Base-by-base conservation (phyloP, 1,140 invertebrate genomes). In the Drosophila sp. region DNA sequence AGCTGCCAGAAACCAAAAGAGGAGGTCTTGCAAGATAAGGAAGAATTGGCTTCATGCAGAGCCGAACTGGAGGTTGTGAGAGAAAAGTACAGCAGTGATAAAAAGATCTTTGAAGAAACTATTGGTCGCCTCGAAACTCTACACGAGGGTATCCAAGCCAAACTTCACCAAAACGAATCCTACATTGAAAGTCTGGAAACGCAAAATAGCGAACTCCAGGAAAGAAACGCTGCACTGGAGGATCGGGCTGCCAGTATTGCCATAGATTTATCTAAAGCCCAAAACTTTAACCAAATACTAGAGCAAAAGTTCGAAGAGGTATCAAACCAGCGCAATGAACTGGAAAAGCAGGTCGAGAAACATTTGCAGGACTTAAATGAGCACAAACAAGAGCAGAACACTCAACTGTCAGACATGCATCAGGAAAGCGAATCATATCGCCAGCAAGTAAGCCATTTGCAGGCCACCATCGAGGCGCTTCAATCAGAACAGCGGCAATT, bases 141-240 rank as follows among this genome's bases (percentile, higher is more conserved):
- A 5, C 79, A 91, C 70, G 85, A 87, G 29, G 91, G 84, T 90
- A 93, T 90, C 92, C 84, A 95, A 60, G 94, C 94, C 3, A 96
- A 96, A 91, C 84, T 96, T 25, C 94, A 96, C 84, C 95, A 96
- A 90, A 91, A 95, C 58, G 95, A 96, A 77, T 93, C 95, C 7
- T 95, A 95, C 72, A 95, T 96, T 50, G 95, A 96, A 90, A 95
- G 93, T 60, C 92, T 96, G 50, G 95, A 96, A 76, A 92, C 93
- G 17, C 95, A 96, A 74, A 92, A 95, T n/a, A 90, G 89, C 0
- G 94, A 94, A 65, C 94, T 94, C 33, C 95, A 94, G 72, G 93
- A 93, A 4, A 93, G 93, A 74, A 93, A 94, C 58, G 91, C 90
- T n/a, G 92, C 93, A 5, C 92, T 95, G 2, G 94, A 95, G 90